Base-by-base conservation (phyloP, 1,140 invertebrate genomes). In the Trichonephila inaurata region DNA sequence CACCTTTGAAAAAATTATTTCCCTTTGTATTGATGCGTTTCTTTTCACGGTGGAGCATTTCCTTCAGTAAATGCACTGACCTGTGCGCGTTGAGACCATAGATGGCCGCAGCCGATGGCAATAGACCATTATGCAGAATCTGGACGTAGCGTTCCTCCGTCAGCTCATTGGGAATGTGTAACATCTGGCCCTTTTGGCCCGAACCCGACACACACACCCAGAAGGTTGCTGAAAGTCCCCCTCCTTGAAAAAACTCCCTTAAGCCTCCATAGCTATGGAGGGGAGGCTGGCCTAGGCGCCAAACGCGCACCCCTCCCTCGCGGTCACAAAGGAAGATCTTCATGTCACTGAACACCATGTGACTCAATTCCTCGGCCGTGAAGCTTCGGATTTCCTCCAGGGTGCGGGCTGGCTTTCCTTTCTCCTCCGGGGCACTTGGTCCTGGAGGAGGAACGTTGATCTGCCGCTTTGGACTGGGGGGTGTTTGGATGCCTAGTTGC, bases 121-220 rank as follows among this genome's bases (percentile, higher is more conserved):
- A 51, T 1, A 94, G 88, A 40, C 93, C 93, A 28, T 94, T 94
- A 44, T 94, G 93, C 87, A 94, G 44, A 7, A 94, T 94, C 69
- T 94, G 93, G 62, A 94, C 93, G 62, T 94, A 94, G 16, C 93
- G 51, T 81, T 94, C 93, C 88, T 94, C 93, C 44, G 93, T 94
- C 21, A 94, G 93, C 24, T 94, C 93, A 33, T 94, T 90, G 24
- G 93, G 93, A 19, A 94, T 90, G 88, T 94, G 93, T 40, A 94
- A 60, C 19, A 94, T 81, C 4, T 89, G 93, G 21, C 93, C 93
- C 24, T 90, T 89, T 21, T 72, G n/a, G 4, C 93, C 93, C 3
- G 87, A 90, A 8, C 93, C 93, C 0, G 93, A 94, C 58, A 94
- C 77, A 44, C 93, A 94, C 28, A 90, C 81, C 93, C 93, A 94